A percentile compares a stretch with the other conserved stretches of the same genome.
Conservation (phyloP, 2,888 invertebrate species). For the Xestia xanthographa region DNA sequence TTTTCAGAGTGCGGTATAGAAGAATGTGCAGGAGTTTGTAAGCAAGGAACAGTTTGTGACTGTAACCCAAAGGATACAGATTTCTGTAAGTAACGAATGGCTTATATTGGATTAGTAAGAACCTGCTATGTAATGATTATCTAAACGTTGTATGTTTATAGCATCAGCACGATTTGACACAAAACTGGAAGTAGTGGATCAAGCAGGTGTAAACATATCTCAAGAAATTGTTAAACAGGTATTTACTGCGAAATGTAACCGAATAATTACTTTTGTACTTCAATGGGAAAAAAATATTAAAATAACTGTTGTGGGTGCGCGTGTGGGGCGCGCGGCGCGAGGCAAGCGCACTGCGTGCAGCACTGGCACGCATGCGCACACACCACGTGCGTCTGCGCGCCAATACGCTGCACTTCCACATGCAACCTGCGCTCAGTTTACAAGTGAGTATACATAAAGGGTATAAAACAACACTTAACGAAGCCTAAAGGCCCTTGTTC, state of each 20-base stretch:
- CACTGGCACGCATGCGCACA: constrained; percentile 77
- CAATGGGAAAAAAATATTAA: constrained; percentile 23
- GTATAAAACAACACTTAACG: too few species aligned
- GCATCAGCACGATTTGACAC: constrained; percentile 92
- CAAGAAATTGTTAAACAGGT: constrained; percentile 83
- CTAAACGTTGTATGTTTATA: constrained; percentile 72
- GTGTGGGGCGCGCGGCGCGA: constrained; percentile 83
- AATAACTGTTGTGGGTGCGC: constrained; percentile 79
- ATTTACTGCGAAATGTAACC: constrained; percentile 11
- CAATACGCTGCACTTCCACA: constrained; percentile 91
- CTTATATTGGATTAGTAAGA: neutral
- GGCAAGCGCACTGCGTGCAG: constrained; percentile 81
- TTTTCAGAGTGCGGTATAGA: constrained; percentile 82
- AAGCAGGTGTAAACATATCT: constrained; percentile 84
- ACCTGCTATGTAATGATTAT: constrained; percentile 58
- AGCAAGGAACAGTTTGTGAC: constrained; percentile 78
- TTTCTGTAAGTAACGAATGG: constrained; percentile 74
- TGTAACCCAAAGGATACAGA: constrained; percentile 84
- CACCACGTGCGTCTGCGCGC: constrained; percentile 74
- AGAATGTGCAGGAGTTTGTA: constrained; percentile 85
- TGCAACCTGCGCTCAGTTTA: constrained; percentile 93
- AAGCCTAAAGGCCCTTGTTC: too few species aligned
- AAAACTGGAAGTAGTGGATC: constrained; percentile 88
- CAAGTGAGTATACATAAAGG: constrained; percentile 91
- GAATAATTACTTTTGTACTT: constrained; percentile 20